Conservation (phyloP, 2,888 invertebrate species). For the Elysia crispata region DNA sequence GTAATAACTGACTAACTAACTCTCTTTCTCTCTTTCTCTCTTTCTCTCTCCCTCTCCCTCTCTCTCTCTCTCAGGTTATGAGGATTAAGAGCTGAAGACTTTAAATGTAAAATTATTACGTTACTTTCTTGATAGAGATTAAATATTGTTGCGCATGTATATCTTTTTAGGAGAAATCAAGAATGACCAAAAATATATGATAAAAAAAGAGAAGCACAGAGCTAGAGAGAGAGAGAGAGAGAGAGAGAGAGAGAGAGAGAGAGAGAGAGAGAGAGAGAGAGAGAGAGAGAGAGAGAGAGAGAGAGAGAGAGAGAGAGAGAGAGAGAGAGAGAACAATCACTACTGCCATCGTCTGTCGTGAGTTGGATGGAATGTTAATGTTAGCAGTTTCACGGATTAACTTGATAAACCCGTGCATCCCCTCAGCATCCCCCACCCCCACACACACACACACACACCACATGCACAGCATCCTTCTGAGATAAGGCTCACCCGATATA, state of each 20-base stretch:
- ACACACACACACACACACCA: constrained; percentile 4
- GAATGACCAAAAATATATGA: neutral
- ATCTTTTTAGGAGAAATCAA: neutral
- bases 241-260: constrained; percentile 28
- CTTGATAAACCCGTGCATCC: constrained; percentile 15
- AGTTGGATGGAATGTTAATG: neutral
- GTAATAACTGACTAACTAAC: neutral
- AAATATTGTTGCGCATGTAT: too few relatives aligned
- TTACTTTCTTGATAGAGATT: too few relatives aligned
- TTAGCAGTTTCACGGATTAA: neutral
- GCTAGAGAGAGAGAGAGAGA: constrained; percentile 24
- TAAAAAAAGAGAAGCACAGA: neutral
- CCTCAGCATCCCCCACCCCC: constrained; percentile 23
- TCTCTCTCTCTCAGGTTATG: neutral
- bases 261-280: too few relatives aligned
- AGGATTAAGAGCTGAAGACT: too few relatives aligned
- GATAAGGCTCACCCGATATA: too few relatives aligned
- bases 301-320: too few relatives aligned
- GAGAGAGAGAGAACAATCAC: too few relatives aligned
- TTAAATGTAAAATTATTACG: too few relatives aligned
- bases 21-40: constrained; percentile 31
- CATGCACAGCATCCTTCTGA: neutral
- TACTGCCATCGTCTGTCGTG: too few relatives aligned
- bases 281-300: too few relatives aligned
- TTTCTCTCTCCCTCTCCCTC: constrained; percentile 15